phyloP scores from a whole-genome alignment of 1,140 invertebrate genomes.

The Eumeta japonica region DNA sequence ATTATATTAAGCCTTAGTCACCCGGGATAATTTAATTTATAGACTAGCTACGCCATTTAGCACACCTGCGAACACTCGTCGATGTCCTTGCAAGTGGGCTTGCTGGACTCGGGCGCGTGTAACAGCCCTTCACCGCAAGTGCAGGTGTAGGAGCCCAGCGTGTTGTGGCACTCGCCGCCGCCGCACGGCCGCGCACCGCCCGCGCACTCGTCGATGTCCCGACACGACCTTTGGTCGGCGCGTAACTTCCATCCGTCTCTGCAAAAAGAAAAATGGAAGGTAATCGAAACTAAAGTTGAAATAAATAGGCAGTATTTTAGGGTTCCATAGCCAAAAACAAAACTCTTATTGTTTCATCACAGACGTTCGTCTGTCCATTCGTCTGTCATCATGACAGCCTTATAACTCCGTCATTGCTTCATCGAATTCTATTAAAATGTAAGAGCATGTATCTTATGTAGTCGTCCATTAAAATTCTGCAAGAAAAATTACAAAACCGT shows the following conservation, averaged over 20 bases:
- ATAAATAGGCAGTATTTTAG: conserved; percentile 1
- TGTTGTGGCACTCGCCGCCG: conserved; percentile 68
- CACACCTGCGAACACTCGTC: conserved; percentile 68
- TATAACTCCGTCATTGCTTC: no score
- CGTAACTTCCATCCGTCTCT: conserved; percentile 62
- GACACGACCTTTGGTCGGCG: conserved; percentile 61
- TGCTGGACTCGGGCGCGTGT: conserved; percentile 59
- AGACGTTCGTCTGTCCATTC: no score
- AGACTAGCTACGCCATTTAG: no score
- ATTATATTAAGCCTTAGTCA: no score
- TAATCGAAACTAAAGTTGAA: conserved; percentile 4
- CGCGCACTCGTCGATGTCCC: conserved; percentile 61
- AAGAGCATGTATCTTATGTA: no score
- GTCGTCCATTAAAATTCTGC: no score
- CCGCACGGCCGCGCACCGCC: conserved; percentile 68
- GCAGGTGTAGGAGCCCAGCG: conserved; percentile 73
- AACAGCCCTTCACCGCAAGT: conserved; percentile 73
- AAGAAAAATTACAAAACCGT: no score
- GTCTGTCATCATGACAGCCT: no score
- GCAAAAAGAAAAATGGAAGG: conserved; percentile 1
- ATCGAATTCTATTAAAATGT: no score
- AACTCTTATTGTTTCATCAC: no score
- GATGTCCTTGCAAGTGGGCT: conserved; percentile 63
- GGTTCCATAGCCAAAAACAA: no score
- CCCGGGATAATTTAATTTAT: no score